Evolutionary conservation across 2,113 vertebrate species (phyloP).

Genomic region (Caranx ignobilis): DNA sequence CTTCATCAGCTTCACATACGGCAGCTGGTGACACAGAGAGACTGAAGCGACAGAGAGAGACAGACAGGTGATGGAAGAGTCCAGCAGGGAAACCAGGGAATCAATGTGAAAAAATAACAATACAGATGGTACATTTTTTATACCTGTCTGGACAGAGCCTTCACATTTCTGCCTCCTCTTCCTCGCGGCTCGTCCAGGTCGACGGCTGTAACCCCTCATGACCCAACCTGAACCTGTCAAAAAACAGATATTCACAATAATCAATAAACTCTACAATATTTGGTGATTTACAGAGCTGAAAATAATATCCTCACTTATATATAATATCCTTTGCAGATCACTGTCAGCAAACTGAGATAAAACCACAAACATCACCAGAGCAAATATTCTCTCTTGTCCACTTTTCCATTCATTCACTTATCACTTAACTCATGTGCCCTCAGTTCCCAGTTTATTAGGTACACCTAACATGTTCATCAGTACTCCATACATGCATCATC

Average conservation of each 20-base stretch:
- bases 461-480: no score
- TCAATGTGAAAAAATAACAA: neutral
- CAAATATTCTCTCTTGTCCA: no score
- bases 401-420: no score
- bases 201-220: constrained; percentile 44
- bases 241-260: neutral
- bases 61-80: neutral
- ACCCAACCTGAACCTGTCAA: neutral
- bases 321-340: neutral
- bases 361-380: no score
- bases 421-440: no score
- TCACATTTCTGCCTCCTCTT: constrained; percentile 67
- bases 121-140: neutral
- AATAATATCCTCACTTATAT: no score
- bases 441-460: no score
- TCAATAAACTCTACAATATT: neutral
- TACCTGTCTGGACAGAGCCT: constrained; percentile 57
- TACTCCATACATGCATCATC: no score
- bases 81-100: neutral
- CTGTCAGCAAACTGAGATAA: no score
- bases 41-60: constrained; percentile 71
- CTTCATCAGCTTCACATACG: constrained; percentile 87
- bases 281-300: neutral
- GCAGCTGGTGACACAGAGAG: constrained; percentile 83
- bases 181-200: constrained; percentile 71